phyloP scores from a whole-genome alignment of 2,797 vertebrate genomes.

The Gastrophryne carolinensis region DNA sequence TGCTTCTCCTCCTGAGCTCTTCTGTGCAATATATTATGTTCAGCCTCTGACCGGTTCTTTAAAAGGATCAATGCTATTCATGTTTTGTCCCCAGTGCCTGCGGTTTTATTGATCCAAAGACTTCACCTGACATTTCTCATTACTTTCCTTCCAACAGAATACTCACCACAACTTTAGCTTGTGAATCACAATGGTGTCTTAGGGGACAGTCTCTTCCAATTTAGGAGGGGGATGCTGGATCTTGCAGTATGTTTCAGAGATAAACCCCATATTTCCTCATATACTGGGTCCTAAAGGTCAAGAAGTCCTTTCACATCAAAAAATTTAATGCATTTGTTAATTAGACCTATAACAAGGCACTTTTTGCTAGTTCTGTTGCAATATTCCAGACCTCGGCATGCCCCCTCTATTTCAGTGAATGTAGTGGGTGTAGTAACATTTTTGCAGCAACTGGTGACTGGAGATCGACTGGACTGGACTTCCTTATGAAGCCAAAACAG shows the following conservation, averaged over 20 bases:
- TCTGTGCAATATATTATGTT: slow-evolving; percentile 83
- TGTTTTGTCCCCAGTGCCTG: slow-evolving; percentile 75
- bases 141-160: slow-evolving; percentile 66
- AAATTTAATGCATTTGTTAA: too few species aligned
- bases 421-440: too few species aligned
- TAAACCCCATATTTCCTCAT: neutral
- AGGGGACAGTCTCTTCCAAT: neutral
- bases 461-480: too few species aligned
- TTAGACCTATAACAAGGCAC: too few species aligned
- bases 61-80: slow-evolving; percentile 83
- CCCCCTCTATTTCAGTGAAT: too few species aligned
- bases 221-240: slow-evolving; percentile 7
- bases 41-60: slow-evolving; percentile 77
- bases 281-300: neutral
- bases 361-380: too few species aligned
- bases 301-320: too few species aligned
- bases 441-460: too few species aligned
- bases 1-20: slow-evolving; percentile 74
- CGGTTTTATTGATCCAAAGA: slow-evolving; percentile 82
- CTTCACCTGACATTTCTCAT: slow-evolving; percentile 79
- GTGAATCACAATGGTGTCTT: slow-evolving; percentile 18
- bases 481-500: too few species aligned
- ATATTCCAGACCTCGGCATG: too few species aligned
- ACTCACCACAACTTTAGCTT: slow-evolving; percentile 58
- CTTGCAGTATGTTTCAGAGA: slow-evolving; percentile 14